Conservation (phyloP, 2,888 invertebrate species). For the Onchidella celtica region DNA sequence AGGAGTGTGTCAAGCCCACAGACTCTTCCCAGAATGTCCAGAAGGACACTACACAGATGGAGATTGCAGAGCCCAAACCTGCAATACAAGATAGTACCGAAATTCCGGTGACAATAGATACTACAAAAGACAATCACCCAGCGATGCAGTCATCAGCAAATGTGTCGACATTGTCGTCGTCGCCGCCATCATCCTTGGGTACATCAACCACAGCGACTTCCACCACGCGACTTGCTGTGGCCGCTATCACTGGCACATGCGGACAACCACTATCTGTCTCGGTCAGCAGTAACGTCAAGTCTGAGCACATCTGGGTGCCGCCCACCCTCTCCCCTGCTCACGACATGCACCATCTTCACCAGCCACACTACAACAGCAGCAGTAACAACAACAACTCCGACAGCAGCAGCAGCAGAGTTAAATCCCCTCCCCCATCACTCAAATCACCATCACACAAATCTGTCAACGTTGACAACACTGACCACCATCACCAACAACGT, state of each 20-base stretch:
- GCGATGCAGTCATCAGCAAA: not conserved
- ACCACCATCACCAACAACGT: too few species aligned
- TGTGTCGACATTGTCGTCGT: too few species aligned
- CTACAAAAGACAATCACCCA: not conserved
- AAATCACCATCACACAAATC: too few species aligned
- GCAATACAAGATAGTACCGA: too few species aligned
- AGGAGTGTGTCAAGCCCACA: too few species aligned
- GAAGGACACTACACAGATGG: too few species aligned
- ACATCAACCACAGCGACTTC: not conserved
- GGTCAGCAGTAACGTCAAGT: conserved; percentile 20
- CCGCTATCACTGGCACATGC: not conserved
- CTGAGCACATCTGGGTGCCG: conserved; percentile 46
- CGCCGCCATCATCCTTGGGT: not conserved
- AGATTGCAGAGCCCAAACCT: too few species aligned
- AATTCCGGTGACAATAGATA: too few species aligned
- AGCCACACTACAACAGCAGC: not conserved
- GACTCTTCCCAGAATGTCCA: too few species aligned
- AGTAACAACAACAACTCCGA: not conserved
- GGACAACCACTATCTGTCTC: conserved; percentile 35
- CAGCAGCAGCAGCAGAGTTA: too few species aligned
- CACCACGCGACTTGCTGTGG: not conserved
- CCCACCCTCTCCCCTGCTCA: conserved; percentile 28
- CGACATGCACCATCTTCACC: not conserved
- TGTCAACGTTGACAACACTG: too few species aligned
- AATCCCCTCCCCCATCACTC: too few species aligned